A percentile compares a stretch with the other conserved stretches of the same genome.
Conservation (phyloP, 2,797 vertebrate species). For the Percopsis omiscomaycus region DNA sequence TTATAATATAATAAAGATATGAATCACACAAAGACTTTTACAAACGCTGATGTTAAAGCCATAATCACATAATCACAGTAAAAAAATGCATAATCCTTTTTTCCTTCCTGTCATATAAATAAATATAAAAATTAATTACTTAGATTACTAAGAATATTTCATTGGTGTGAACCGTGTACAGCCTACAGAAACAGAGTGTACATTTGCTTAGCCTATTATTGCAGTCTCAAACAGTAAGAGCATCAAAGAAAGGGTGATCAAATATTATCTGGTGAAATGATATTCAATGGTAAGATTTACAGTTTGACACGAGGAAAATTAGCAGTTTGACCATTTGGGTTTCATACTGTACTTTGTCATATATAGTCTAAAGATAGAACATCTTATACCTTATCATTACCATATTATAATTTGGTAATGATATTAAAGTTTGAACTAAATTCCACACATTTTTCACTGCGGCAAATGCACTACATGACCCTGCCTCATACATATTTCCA, state of each 20-base stretch:
- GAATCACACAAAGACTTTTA: too few species aligned
- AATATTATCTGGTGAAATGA: slow-evolving; percentile 27
- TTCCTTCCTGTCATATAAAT: background rate
- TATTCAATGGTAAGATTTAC: slow-evolving; percentile 13
- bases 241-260: slow-evolving; percentile 6
- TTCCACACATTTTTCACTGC: background rate
- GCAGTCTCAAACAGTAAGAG: slow-evolving; percentile 1
- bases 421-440: background rate
- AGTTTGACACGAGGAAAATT: slow-evolving; percentile 4
- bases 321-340: slow-evolving; percentile 17
- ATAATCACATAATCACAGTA: too few species aligned
- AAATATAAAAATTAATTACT: background rate
- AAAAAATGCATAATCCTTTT: too few species aligned
- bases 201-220: slow-evolving; percentile 2
- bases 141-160: too few species aligned
- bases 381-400: background rate
- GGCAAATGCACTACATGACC: background rate
- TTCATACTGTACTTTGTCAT: slow-evolving; percentile 13
- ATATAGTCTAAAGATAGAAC: background rate
- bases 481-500: background rate
- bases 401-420: too few species aligned
- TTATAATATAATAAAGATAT: background rate
- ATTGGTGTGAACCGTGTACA: background rate
- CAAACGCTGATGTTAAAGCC: too few species aligned
- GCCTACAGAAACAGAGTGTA: too few species aligned